phyloP scores from a whole-genome alignment of 2,888 invertebrate species.

The Melinaea marsaeus region DNA sequence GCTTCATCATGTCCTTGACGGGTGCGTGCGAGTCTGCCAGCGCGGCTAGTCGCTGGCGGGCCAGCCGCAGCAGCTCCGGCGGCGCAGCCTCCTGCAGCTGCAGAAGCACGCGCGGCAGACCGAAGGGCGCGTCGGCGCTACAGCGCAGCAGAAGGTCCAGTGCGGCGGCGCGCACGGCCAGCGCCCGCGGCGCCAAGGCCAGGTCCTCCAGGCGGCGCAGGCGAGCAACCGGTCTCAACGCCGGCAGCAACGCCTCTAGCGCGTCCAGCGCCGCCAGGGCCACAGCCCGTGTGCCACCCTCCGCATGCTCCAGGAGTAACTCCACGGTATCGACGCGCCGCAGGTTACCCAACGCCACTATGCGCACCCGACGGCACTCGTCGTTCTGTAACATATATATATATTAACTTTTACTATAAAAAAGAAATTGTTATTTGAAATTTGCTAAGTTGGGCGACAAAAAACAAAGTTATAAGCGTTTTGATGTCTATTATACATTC shows the following conservation, averaged over 20 bases:
- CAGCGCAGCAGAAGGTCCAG: conserved; percentile 43
- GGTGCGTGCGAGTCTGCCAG: conserved; percentile 33
- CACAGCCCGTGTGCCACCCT: conserved; percentile 25
- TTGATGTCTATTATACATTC: too few species aligned
- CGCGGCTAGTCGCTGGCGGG: conserved; percentile 48
- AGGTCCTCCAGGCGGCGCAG: conserved; percentile 20
- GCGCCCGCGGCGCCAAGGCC: conserved; percentile 26
- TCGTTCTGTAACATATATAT: conserved; percentile 33
- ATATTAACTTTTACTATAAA: too few species aligned
- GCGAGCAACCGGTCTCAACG: conserved; percentile 20
- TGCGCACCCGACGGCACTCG: conserved; percentile 38
- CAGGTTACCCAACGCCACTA: conserved; percentile 51
- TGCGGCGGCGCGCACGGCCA: conserved; percentile 49
- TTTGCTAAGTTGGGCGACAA: too few species aligned
- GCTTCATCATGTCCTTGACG: conserved; percentile 30
- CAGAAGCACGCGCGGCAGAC: conserved; percentile 24
- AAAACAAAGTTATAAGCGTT: too few species aligned
- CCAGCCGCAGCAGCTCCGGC: conserved; percentile 52
- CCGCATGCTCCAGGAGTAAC: conserved; percentile 44
- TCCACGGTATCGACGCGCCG: conserved; percentile 43
- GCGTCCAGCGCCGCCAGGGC: conserved; percentile 40
- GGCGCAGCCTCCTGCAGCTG: conserved; percentile 30
- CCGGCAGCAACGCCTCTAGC: conserved; percentile 29
- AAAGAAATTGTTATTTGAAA: too few species aligned
- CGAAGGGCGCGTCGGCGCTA: conserved; percentile 37